These are phyloP conservation scores for Drosophila quasianomalipes DNA, from an alignment of 2,888 invertebrate species.

Conservation along the genomic window DNA sequence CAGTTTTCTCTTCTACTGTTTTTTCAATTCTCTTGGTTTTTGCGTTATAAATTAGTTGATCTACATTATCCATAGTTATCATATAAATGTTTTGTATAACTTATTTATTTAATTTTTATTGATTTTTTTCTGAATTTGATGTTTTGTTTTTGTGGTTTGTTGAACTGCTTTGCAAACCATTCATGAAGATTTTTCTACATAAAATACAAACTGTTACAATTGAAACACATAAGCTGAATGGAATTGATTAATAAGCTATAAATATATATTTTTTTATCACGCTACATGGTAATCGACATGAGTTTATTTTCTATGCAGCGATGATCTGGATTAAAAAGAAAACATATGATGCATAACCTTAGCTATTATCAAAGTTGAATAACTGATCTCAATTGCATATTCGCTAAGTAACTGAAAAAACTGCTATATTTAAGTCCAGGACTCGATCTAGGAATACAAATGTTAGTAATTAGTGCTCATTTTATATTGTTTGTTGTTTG, in stretches of 20 bases:
- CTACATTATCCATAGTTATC: conserved; percentile 73
- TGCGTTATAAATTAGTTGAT: conserved; percentile 55
- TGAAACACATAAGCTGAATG: conserved; percentile 26
- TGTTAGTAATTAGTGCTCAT: conserved; percentile 13
- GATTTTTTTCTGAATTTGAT: conserved; percentile 27
- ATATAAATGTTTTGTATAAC: conserved; percentile 76
- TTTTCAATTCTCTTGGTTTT: conserved; percentile 14
- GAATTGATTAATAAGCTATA: conserved; percentile 8
- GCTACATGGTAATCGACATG: conserved; percentile 1
- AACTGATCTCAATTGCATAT: conserved; percentile 12
- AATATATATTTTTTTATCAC: conserved; percentile 1
- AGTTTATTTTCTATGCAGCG: not conserved
- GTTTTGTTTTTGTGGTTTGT: conserved; percentile 38
- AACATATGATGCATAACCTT: not conserved
- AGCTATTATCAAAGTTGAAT: not conserved
- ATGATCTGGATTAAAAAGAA: not conserved
- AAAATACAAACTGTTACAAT: conserved; percentile 51
- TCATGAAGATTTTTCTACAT: conserved; percentile 53
- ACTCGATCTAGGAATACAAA: conserved; percentile 15
- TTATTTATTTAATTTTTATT: conserved; percentile 49
- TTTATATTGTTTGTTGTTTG: conserved; percentile 16
- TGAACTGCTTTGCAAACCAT: conserved; percentile 48
- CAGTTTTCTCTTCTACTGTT: conserved; percentile 23
- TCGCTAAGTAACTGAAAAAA: conserved; percentile 21
- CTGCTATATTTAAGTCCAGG: conserved; percentile 10